Evolutionary conservation across 2,113 vertebrate genomes (phyloP), one percentile per base, ranked within the genome.

Genomic region (Ascaphus truei): DNA sequence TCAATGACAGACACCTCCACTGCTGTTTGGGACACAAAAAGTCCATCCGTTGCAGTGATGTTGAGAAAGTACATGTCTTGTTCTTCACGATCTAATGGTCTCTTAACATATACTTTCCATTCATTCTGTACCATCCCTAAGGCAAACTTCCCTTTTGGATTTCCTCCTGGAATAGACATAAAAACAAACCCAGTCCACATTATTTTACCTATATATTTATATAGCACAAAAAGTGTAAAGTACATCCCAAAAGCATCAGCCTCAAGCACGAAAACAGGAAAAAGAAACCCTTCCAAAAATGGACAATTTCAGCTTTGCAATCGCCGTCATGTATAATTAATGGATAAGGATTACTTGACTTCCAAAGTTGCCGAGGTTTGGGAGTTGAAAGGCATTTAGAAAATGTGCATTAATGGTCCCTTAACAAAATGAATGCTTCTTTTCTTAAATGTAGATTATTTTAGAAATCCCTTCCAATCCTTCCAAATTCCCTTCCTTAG

Each of bases 61-160:
- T 96, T 98, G 75, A 99, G 92, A 18, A 89, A 78, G 80, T 97
- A 98, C 60, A 89, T 50, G 25, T 93, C 93, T 71, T 91, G 91
- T 18, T 95, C 92, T 77, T 98, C 97, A 3, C 97, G 85, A 73
- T 99, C 95, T 41, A 98, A 79, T 1, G 90, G 86, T 25, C 93
- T 88, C 81, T 98, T 98, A 57, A 98, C 94, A 11, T 98, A 98
- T 78, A 99, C 94, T 63, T 98, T 98, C 96, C 96, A 98, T 68
- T 98, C 96, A 7, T 85, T 94, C 76, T 98, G 95, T 68, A 98
- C 94, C 73, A 98, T 80, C 15, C 96, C 96, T 62, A 99, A 87
- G 0, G 94, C 95, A 1, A 98, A 99, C 58, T 92, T 92, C 20
- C 95, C 95, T 63, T 89, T 89, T 52, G 90, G 85, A 76, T 99